phyloP scores from a whole-genome alignment of 1,140 invertebrate genomes.

The Drosophila saltans region DNA sequence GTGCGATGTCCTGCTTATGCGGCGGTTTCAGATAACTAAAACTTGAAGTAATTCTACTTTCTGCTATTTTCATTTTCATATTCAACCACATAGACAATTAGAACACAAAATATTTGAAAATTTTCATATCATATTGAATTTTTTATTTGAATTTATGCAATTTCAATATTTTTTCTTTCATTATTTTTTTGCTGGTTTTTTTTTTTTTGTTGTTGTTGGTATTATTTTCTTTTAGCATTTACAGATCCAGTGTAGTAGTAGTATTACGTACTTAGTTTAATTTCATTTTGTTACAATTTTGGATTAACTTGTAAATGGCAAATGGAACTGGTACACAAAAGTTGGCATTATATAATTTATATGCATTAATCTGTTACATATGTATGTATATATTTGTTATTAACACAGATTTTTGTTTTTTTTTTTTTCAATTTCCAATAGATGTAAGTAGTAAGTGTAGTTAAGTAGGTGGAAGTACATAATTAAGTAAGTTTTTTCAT shows the following conservation, averaged over 20 bases:
- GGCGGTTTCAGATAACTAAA: no score
- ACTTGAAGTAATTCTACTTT: no score
- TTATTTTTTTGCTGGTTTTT: slow-evolving; percentile 20
- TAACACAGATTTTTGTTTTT: slow-evolving; percentile 4
- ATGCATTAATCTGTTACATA: no score
- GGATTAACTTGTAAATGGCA: slow-evolving; percentile 55
- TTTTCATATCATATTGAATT: slow-evolving; percentile 13
- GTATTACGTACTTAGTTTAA: slow-evolving; percentile 53
- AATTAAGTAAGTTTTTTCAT: background rate
- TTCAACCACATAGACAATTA: no score
- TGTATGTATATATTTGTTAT: background rate
- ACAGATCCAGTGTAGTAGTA: slow-evolving; percentile 62
- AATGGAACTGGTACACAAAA: slow-evolving; percentile 21
- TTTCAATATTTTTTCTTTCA: slow-evolving; percentile 44
- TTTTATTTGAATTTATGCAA: slow-evolving; percentile 43
- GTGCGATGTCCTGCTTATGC: no score
- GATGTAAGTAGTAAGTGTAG: background rate
- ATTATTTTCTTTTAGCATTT: slow-evolving; percentile 57
- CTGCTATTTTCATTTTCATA: no score
- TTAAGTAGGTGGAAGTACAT: slow-evolving; percentile 11
- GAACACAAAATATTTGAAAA: slow-evolving; percentile 31
- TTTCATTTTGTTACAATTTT: slow-evolving; percentile 57
- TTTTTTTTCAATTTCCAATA: background rate
- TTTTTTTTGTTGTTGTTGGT: slow-evolving; percentile 26
- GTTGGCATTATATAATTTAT: background rate